Evolutionary conservation across 2,113 vertebrate genomes (phyloP).

Genomic region (Salvator merianae): DNA sequence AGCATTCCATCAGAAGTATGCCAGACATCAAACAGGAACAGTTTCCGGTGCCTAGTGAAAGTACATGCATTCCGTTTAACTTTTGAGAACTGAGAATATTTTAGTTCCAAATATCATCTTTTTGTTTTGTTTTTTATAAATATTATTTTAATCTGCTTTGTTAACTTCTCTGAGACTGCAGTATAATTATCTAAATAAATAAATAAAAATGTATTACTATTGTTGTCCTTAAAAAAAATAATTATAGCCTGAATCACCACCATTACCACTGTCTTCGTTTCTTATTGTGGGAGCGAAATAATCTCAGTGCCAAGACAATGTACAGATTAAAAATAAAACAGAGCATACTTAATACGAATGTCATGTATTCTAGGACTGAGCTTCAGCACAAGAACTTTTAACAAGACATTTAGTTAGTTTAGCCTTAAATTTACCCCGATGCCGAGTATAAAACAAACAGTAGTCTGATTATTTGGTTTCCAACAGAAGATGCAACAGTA

Average conservation of each 20-base stretch:
- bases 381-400: neutral
- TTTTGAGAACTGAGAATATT: neutral
- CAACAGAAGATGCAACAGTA: neutral
- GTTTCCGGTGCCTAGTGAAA: too few relatives aligned
- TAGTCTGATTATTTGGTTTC: neutral
- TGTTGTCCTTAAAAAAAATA: neutral
- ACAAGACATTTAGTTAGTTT: neutral
- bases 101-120: neutral
- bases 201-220: neutral
- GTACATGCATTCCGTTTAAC: too few relatives aligned
- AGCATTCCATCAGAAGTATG: too few relatives aligned
- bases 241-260: too few relatives aligned
- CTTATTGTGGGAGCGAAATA: neutral
- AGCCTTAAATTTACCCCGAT: rapidly evolving
- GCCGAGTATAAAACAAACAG: neutral
- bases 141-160: too few relatives aligned
- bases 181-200: too few relatives aligned
- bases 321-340: neutral
- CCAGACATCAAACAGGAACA: too few relatives aligned
- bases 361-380: neutral
- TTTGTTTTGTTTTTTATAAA: too few relatives aligned
- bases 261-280: too few relatives aligned
- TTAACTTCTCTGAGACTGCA: too few relatives aligned
- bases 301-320: neutral
- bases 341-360: neutral